Evolutionary conservation across 2,888 invertebrate species (phyloP).

Genomic region (Thumatha senex): DNA sequence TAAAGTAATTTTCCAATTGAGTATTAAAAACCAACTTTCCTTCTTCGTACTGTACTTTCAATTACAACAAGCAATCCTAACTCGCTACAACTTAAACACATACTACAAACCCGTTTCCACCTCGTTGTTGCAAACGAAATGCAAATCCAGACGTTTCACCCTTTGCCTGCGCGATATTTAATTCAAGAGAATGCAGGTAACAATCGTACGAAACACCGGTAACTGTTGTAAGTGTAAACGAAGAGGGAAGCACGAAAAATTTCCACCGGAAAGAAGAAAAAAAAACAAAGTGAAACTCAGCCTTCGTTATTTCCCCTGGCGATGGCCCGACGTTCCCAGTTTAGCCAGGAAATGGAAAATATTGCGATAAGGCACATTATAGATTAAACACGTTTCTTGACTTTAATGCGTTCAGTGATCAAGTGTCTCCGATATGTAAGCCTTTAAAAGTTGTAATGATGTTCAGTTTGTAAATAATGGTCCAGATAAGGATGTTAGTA

Average conservation of each 20-base stretch:
- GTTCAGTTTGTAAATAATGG: conserved; percentile 58
- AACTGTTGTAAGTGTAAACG: conserved; percentile 81
- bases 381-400: conserved; percentile 77
- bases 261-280: conserved; percentile 57
- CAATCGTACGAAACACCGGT: conserved; percentile 73
- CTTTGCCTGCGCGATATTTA: conserved; percentile 75
- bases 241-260: conserved; percentile 76
- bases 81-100: conserved; percentile 51
- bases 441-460: conserved; percentile 64
- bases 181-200: conserved; percentile 78
- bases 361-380: conserved; percentile 83
- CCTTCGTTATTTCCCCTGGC: conserved; percentile 82
- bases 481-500: conserved; percentile 52
- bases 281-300: conserved; percentile 81
- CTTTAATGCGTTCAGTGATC: conserved; percentile 74
- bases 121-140: conserved; percentile 74
- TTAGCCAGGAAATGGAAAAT: conserved; percentile 82
- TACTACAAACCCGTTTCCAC: conserved; percentile 49
- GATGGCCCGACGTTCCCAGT: conserved; percentile 69
- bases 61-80: conserved; percentile 43
- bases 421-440: conserved; percentile 58
- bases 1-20: neutral
- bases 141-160: conserved; percentile 80
- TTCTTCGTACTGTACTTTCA: conserved; percentile 20
- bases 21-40: neutral